phyloP scores from a whole-genome alignment of 2,113 vertebrate genomes.

The Phylloscopus whistleri region DNA sequence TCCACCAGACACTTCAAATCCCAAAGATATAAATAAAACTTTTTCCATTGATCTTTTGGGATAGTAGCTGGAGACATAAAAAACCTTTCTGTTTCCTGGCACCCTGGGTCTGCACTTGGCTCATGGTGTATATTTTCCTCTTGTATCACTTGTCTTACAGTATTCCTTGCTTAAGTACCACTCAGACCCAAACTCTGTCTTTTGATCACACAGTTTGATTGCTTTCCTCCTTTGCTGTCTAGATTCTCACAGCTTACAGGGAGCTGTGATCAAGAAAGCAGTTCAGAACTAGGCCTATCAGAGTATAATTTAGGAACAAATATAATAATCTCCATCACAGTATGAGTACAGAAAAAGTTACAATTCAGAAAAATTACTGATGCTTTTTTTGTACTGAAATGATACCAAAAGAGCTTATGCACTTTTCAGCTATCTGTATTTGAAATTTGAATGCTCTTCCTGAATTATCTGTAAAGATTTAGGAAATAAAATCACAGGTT shows the following conservation, averaged over 20 bases:
- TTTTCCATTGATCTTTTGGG: background rate
- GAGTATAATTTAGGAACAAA: background rate
- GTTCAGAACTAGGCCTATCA: background rate
- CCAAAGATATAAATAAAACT: background rate
- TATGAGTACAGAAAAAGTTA: background rate
- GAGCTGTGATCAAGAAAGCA: background rate
- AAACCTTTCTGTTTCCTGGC: background rate
- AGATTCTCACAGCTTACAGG: background rate
- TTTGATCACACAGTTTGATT: slow-evolving; percentile 10
- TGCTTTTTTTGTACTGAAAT: background rate
- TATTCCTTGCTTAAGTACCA: background rate
- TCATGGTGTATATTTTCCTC: background rate
- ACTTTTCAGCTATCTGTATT: background rate
- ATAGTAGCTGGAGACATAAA: background rate
- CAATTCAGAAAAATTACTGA: background rate
- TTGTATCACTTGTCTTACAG: background rate
- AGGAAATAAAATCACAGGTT: background rate
- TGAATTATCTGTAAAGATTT: background rate
- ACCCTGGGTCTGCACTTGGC: background rate
- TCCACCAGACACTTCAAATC: background rate
- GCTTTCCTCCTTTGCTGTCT: background rate
- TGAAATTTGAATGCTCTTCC: background rate
- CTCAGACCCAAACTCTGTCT: background rate
- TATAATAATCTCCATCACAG: background rate
- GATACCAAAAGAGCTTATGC: background rate